Evolutionary conservation across 2,797 vertebrate genomes (phyloP).

Genomic region (Anolis apletophallus): DNA sequence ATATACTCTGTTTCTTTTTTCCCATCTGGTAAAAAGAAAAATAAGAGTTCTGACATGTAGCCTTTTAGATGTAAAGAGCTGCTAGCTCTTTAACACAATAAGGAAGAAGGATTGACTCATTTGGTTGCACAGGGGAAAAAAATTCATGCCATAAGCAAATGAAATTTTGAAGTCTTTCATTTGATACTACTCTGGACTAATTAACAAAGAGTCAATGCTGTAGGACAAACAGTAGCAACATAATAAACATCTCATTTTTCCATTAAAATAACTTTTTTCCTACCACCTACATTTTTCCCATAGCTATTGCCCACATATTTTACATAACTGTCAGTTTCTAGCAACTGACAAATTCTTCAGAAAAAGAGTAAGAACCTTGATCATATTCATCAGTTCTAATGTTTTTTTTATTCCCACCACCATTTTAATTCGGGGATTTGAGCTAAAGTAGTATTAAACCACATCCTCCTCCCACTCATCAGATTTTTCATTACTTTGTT

Average conservation of each 20-base stretch:
- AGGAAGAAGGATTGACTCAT: background rate
- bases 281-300: constrained; percentile 28
- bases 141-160: background rate
- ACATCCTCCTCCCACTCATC: background rate
- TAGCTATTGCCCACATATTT: background rate
- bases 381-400: background rate
- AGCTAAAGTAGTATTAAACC: background rate
- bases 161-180: background rate
- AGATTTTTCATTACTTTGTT: background rate
- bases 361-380: background rate
- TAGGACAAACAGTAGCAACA: background rate
- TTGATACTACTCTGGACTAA: background rate
- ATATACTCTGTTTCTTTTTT: background rate
- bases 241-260: constrained; percentile 11
- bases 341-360: background rate
- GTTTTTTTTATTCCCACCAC: background rate
- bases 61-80: background rate
- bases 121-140: background rate
- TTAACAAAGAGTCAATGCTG: background rate
- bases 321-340: background rate
- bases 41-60: background rate
- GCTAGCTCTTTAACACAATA: background rate
- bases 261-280: background rate
- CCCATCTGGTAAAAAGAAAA: background rate
- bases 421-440: background rate